These are phyloP conservation scores for Eira barbara DNA, from an alignment of 2,113 vertebrate species.

Conservation along the genomic window DNA sequence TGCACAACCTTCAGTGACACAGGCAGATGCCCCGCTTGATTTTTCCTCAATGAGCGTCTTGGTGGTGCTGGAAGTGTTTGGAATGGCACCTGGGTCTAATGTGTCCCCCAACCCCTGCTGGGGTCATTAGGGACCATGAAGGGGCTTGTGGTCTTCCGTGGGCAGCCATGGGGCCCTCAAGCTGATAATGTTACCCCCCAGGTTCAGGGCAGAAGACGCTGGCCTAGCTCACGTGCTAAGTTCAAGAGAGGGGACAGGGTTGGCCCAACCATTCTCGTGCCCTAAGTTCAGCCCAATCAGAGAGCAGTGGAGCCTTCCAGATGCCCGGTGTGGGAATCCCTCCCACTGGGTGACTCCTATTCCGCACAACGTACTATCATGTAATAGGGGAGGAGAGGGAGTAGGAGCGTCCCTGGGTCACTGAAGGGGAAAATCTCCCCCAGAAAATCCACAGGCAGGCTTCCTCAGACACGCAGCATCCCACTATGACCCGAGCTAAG, in stretches of 20 bases:
- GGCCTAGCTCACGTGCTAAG: neutral
- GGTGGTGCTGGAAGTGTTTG: neutral
- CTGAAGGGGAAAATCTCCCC: neutral
- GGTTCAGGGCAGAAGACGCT: neutral
- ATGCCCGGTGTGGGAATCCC: neutral
- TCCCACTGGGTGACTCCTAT: rapidly evolving
- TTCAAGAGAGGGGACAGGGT: neutral
- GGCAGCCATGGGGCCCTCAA: neutral
- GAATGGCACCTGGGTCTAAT: neutral
- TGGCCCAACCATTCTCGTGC: neutral
- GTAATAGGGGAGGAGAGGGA: neutral
- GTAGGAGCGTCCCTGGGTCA: neutral
- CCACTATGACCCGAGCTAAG: neutral
- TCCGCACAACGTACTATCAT: rapidly evolving
- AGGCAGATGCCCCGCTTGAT: neutral
- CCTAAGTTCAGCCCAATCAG: neutral
- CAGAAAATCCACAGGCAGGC: too few species aligned
- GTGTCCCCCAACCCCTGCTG: neutral
- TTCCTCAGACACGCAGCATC: neutral
- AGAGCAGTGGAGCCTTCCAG: neutral
- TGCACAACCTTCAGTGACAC: neutral
- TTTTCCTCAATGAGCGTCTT: neutral
- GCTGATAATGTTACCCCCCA: too few species aligned
- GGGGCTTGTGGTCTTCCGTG: neutral
- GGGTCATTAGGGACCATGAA: neutral